Evolutionary conservation across 2,888 invertebrate species (phyloP).

Genomic region (Athetis lepigone): DNA sequence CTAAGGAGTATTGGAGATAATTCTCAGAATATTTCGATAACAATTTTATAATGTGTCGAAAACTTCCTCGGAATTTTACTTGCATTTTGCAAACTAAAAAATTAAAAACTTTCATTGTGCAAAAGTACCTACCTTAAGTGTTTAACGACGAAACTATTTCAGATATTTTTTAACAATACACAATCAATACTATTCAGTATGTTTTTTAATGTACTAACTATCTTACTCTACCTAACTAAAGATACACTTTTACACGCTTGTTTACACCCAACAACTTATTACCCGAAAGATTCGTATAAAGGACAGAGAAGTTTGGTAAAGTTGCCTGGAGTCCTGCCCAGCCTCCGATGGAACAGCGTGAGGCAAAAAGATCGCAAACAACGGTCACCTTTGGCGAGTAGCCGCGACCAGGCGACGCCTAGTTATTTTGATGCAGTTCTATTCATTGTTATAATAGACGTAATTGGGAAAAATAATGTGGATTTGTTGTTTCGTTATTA

Average conservation of each 20-base stretch:
- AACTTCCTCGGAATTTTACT: too few species aligned
- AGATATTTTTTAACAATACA: too few species aligned
- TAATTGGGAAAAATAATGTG: constrained; percentile 36
- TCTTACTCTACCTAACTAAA: too few species aligned
- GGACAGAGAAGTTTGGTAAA: constrained; percentile 20
- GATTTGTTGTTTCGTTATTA: constrained; percentile 8
- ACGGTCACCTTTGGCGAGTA: constrained; percentile 57
- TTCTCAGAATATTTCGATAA: too few species aligned
- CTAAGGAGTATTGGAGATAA: too few species aligned
- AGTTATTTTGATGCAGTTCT: constrained; percentile 52
- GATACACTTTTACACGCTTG: constrained; percentile 3
- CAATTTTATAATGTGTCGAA: too few species aligned
- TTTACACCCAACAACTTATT: constrained; percentile 6
- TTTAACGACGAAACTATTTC: too few species aligned
- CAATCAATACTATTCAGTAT: too few species aligned
- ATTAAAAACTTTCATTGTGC: too few species aligned
- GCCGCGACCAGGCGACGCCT: constrained; percentile 56
- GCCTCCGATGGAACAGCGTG: constrained; percentile 23
- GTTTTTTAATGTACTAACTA: too few species aligned
- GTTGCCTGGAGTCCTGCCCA: constrained; percentile 36
- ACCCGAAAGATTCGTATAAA: constrained; percentile 1
- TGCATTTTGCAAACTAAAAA: too few species aligned
- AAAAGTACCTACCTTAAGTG: too few species aligned
- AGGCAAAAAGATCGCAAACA: constrained; percentile 44
- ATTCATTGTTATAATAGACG: constrained; percentile 22